Conservation (phyloP, 1,140 invertebrate genomes). For the Homarus americanus region DNA sequence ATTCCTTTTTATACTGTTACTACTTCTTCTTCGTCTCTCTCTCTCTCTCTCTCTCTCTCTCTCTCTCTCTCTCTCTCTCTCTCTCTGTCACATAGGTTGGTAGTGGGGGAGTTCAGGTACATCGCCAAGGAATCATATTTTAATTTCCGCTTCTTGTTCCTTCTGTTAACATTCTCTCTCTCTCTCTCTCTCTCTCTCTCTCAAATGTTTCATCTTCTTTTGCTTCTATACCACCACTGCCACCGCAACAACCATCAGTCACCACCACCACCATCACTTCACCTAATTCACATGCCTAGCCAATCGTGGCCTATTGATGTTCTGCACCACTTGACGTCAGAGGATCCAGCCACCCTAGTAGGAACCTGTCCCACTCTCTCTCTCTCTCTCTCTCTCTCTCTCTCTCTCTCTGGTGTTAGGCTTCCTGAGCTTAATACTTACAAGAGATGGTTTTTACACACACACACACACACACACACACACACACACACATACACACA, state of each 20-base stretch:
- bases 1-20: background rate
- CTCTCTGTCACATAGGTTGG: background rate
- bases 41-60: background rate
- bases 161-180: background rate
- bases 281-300: conserved; percentile 3
- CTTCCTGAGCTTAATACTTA: background rate
- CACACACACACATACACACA: background rate
- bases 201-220: background rate
- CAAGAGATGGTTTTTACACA: background rate
- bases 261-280: background rate
- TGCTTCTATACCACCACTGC: background rate
- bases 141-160: too few relatives aligned
- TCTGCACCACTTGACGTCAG: background rate
- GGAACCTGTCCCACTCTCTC: background rate
- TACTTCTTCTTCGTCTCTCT: background rate
- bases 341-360: background rate
- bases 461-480: conserved; percentile 3
- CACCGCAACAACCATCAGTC: background rate
- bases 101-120: too few relatives aligned
- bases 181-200: conserved; percentile 3
- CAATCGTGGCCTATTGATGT: background rate
- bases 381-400: conserved; percentile 3
- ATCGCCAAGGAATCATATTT: too few relatives aligned
- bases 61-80: conserved; percentile 11
- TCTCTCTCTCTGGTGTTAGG: background rate